Percentiles rank a stretch among this genome's conserved stretches.
phyloP scores from a whole-genome alignment of 2,888 invertebrate species.

The Teinopalpus imperialis region DNA sequence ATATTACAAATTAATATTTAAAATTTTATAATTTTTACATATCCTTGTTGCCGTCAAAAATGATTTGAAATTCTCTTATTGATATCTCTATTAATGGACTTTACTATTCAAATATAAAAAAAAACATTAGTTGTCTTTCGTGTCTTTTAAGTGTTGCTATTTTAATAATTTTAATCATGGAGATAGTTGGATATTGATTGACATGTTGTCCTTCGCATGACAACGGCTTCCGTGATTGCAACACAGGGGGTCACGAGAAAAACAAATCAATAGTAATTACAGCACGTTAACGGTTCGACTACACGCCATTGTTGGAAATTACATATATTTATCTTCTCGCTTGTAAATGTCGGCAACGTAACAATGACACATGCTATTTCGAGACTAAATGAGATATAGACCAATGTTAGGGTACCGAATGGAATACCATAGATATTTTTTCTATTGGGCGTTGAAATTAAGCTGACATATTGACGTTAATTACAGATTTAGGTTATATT shows the following conservation, averaged over 20 bases:
- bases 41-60: too few species aligned
- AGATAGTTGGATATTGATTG: not conserved
- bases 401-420: not conserved
- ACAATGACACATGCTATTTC: not conserved
- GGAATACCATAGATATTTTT: not conserved
- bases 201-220: conserved; percentile 23
- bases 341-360: not conserved
- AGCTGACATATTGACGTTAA: not conserved
- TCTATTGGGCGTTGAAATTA: not conserved
- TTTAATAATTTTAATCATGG: conserved; percentile 3
- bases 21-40: too few species aligned
- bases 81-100: too few species aligned
- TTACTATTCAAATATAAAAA: too few species aligned
- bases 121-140: too few species aligned
- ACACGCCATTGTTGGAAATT: conserved; percentile 22
- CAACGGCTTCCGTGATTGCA: conserved; percentile 24
- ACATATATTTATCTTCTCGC: not conserved
- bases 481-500: not conserved
- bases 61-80: too few species aligned
- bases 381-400: not conserved
- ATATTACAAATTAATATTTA: too few species aligned
- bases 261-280: conserved; percentile 27
- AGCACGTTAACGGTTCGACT: conserved; percentile 6
- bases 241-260: conserved; percentile 13
- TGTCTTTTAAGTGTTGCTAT: too few species aligned